These are phyloP conservation scores for Catostylus mosaicus DNA, from an alignment of 30 jellyfish, hydroid and myxozoan genomes.

Conservation along the genomic window DNA sequence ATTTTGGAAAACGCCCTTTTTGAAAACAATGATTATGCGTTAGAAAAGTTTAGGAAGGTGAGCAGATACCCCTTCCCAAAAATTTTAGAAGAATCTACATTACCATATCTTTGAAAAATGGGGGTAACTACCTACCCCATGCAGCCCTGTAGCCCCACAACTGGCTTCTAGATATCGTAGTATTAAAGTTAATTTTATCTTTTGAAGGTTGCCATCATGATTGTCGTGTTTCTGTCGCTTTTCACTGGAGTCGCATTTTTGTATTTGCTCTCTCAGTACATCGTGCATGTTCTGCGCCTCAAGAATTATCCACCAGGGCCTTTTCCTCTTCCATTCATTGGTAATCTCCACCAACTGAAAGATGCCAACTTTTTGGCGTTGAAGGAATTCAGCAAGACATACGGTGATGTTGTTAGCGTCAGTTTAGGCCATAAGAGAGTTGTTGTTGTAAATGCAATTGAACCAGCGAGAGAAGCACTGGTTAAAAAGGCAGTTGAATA, in stretches of 20 bases:
- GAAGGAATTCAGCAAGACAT: slow-evolving; percentile 42
- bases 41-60: too few species aligned
- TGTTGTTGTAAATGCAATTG: slow-evolving; percentile 71
- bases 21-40: too few species aligned
- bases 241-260: background rate
- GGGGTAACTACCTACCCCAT: too few species aligned
- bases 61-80: too few species aligned
- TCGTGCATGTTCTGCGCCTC: slow-evolving; percentile 51
- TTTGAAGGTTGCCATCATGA: background rate
- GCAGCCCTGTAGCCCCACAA: too few species aligned
- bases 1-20: too few species aligned
- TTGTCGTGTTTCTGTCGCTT: background rate
- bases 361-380: slow-evolving; percentile 32
- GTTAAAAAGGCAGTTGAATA: slow-evolving; percentile 53
- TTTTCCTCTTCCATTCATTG: slow-evolving; percentile 78
- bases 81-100: too few species aligned
- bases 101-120: too few species aligned
- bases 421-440: slow-evolving; percentile 76
- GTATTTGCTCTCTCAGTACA: slow-evolving; percentile 28
- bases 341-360: slow-evolving; percentile 70
- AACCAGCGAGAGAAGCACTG: slow-evolving; percentile 76
- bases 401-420: slow-evolving; percentile 83
- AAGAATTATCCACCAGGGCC: slow-evolving; percentile 90
- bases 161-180: too few species aligned
- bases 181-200: too few species aligned